phyloP scores from a whole-genome alignment of 2,113 vertebrate species.

The Raja brachyura region DNA sequence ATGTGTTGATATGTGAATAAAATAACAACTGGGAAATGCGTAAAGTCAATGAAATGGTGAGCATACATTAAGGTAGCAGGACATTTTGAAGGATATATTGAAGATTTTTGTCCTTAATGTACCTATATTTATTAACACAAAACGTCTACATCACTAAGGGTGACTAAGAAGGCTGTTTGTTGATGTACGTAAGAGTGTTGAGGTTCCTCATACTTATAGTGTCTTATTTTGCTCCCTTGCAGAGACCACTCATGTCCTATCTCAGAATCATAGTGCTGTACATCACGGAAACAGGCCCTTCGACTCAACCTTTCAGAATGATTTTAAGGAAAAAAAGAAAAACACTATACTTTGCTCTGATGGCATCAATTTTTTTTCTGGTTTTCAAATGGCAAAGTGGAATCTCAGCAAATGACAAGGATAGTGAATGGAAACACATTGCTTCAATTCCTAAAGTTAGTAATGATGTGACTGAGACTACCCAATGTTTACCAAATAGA shows the following conservation, averaged over 20 bases:
- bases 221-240: background rate
- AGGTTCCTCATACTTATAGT: background rate
- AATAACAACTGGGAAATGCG: background rate
- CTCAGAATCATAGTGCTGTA: too few species aligned
- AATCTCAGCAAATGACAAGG: background rate
- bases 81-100: background rate
- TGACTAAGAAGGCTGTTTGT: background rate
- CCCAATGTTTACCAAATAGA: slow-evolving; percentile 49
- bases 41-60: background rate
- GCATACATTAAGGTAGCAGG: background rate
- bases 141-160: background rate
- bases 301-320: background rate
- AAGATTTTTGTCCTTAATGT: background rate
- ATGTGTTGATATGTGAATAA: background rate
- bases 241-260: background rate
- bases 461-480: background rate
- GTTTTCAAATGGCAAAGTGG: slow-evolving; percentile 5
- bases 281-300: too few species aligned
- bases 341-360: background rate
- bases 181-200: background rate
- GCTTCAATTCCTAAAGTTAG: background rate
- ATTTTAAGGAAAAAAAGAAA: background rate
- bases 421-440: background rate
- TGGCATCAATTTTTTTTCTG: background rate
- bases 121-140: background rate